Base-by-base conservation (phyloP, 2,113 vertebrate genomes). In the Sarotherodon lohbergeri region DNA sequence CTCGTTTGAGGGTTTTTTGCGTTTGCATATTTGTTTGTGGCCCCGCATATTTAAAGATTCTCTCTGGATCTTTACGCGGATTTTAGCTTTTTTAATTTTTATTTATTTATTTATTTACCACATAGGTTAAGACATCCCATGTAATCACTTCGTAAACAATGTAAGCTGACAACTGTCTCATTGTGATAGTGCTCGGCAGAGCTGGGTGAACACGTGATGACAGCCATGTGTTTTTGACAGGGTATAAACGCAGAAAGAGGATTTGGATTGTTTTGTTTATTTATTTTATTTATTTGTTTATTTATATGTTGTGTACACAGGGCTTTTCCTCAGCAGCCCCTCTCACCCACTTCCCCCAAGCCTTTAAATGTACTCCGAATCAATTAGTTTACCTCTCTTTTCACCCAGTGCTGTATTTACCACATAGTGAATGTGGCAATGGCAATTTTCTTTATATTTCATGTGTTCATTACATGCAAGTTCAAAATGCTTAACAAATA, bases 71-170 rank as follows among this genome's bases (percentile, higher is more conserved):
- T n/a, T 29, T 16, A 14, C 2, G 36, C 19, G 7, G 11, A 2
- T 22, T 71, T 41, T 71, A 2, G 66, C 66, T 56, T 85, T 48
- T 3, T 46, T 36, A 17, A n/a, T 66, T 61, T 81, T 85, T 11
- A 73, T 56, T 34, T 29, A 39, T 11, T 55, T 55, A 22, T 12
- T 41, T 41, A 2, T 59, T 39, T 22, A 73, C 6, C 41, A 9
- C 34, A 54, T 19, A 52, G 43, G 46, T 52, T 27, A 27, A 50
- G 43, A 12, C 55, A 79, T 17, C 55, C 52, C 27, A 81, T 79
- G 87, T 94, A 92, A 94, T 92, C 91, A 88, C 83, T 8, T 46
- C 55, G 52, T 50, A 91, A 87, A 93, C 92, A 87, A 93, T 82
- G 27, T 83, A 90, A 94, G 83, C 93, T 94, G 92, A 94, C 92